These are phyloP conservation scores for Phrynocephalus forsythii DNA, from an alignment of 2,797 vertebrate species.

Conservation along the genomic window DNA sequence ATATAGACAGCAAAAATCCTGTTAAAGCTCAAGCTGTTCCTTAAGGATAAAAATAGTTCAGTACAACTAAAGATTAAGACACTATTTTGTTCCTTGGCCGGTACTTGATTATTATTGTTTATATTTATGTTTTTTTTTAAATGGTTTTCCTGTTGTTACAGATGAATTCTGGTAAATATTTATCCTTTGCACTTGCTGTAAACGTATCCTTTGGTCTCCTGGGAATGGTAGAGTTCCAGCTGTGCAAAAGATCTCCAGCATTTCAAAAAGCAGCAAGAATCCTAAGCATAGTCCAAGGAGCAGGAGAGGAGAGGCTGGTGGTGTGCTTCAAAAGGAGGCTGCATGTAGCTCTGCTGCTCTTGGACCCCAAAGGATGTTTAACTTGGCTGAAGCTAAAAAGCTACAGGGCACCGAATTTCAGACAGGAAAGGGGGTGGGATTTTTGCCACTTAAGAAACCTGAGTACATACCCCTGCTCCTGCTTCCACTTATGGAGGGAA, in stretches of 20 bases:
- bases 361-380: conserved; percentile 45
- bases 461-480: neutral
- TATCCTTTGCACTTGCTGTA: conserved; percentile 52
- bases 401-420: conserved; percentile 15
- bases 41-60: conserved; percentile 60
- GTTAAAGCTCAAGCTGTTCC: neutral
- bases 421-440: conserved; percentile 33
- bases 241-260: conserved; percentile 36
- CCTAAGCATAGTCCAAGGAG: neutral
- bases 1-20: neutral
- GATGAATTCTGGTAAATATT: conserved; percentile 70
- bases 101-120: conserved; percentile 35
- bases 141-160: conserved; percentile 66
- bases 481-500: neutral
- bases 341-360: conserved; percentile 16
- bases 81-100: conserved; percentile 45
- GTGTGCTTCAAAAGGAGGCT: conserved; percentile 41
- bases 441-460: conserved; percentile 23
- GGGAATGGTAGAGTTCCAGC: conserved; percentile 47
- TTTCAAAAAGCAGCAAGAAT: conserved; percentile 39
- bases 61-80: conserved; percentile 30
- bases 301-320: conserved; percentile 40
- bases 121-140: conserved; percentile 54
- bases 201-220: conserved; percentile 27
- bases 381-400: conserved; percentile 45